phyloP scores from a whole-genome alignment of 2,113 vertebrate species.

The Pygoscelis antarcticus region DNA sequence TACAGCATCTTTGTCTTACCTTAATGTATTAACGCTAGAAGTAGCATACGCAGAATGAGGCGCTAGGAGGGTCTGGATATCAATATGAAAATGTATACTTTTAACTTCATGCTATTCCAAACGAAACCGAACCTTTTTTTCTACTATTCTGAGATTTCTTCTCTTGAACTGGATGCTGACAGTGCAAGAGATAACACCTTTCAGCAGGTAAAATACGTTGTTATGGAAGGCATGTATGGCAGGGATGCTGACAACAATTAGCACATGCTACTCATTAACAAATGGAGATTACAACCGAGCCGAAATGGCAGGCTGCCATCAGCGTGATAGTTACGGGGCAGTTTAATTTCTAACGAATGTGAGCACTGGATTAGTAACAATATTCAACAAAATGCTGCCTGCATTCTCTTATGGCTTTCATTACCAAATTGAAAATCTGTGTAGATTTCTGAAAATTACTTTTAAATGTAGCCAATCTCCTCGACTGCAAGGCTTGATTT shows the following conservation, averaged over 20 bases:
- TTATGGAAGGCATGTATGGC: slow-evolving; percentile 60
- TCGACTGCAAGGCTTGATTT: slow-evolving; percentile 89
- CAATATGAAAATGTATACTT: background rate
- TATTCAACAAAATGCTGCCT: slow-evolving; percentile 82
- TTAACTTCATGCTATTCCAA: background rate
- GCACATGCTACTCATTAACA: slow-evolving; percentile 97
- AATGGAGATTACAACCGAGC: slow-evolving; percentile 87
- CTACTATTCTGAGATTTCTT: background rate
- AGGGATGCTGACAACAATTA: slow-evolving; percentile 91
- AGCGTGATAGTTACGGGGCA: slow-evolving; percentile 76
- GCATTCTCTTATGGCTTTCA: slow-evolving; percentile 86
- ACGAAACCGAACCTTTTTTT: slow-evolving; percentile 7
- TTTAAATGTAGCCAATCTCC: slow-evolving; percentile 94
- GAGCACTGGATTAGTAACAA: slow-evolving; percentile 82
- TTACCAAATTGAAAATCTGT: slow-evolving; percentile 90
- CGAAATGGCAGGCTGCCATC: slow-evolving; percentile 89
- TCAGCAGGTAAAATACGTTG: slow-evolving; percentile 76
- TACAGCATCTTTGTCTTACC: slow-evolving; percentile 6
- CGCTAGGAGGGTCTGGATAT: background rate
- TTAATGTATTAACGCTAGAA: slow-evolving; percentile 29
- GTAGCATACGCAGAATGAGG: background rate
- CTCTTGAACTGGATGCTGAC: slow-evolving; percentile 19
- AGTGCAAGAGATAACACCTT: slow-evolving; percentile 66
- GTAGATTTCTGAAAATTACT: slow-evolving; percentile 95
- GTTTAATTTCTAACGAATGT: slow-evolving; percentile 85